These are phyloP conservation scores for Poeciliopsis presidionis DNA, from an alignment of 2,797 vertebrate genomes.

Conservation along the genomic window DNA sequence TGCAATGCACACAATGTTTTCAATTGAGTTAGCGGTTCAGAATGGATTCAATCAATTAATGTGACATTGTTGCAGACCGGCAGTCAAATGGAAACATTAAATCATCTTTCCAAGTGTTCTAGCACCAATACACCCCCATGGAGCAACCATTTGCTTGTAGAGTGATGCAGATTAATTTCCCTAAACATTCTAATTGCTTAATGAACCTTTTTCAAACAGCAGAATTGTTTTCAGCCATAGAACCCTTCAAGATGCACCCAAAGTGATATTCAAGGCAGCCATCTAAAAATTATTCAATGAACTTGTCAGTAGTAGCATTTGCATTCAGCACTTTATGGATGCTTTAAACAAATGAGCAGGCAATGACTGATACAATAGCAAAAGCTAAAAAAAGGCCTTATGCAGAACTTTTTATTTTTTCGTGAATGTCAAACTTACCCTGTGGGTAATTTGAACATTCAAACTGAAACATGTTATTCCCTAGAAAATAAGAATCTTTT, in stretches of 20 bases:
- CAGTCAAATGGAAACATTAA: constrained; percentile 81
- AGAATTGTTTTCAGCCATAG: constrained; percentile 49
- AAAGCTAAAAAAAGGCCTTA: background rate
- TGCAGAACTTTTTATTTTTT: constrained; percentile 4
- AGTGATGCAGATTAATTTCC: constrained; percentile 69
- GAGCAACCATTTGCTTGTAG: constrained; percentile 56
- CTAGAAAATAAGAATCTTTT: background rate
- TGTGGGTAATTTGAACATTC: background rate
- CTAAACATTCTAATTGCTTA: constrained; percentile 71
- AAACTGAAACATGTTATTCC: constrained; percentile 2
- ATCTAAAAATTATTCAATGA: constrained; percentile 37
- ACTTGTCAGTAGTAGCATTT: constrained; percentile 23
- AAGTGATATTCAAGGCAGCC: constrained; percentile 45
- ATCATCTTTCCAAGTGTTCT: constrained; percentile 75
- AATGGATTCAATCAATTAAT: constrained; percentile 80
- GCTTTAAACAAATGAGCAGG: constrained; percentile 28
- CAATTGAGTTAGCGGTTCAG: constrained; percentile 75
- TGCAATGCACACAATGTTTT: constrained; percentile 75
- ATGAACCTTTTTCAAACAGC: constrained; percentile 70
- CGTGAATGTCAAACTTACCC: constrained; percentile 5
- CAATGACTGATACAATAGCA: constrained; percentile 21
- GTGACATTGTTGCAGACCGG: constrained; percentile 68
- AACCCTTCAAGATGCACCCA: constrained; percentile 39
- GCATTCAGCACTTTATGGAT: constrained; percentile 25
- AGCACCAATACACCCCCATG: constrained; percentile 58